Conservation (phyloP, 2,888 invertebrate genomes). For the Cataglyphis altisquamis region DNA sequence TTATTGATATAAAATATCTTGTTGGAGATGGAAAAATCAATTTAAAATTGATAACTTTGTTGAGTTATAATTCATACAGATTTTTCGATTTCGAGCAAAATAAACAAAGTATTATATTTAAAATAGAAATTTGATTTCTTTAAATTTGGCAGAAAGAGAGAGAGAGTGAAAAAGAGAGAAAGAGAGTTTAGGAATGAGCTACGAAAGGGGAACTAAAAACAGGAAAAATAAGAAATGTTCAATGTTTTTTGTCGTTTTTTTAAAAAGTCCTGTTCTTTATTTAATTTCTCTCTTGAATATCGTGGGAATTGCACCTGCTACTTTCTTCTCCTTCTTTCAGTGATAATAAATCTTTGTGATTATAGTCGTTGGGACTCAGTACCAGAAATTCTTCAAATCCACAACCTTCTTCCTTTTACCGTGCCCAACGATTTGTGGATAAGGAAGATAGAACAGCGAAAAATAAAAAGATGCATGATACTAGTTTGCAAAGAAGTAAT, state of each 20-base stretch:
- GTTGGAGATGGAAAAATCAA: neutral
- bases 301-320: slow-evolving; percentile 39
- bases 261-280: slow-evolving; percentile 33
- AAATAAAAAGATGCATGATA: slow-evolving; percentile 11
- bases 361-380: slow-evolving; percentile 35
- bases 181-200: slow-evolving; percentile 1
- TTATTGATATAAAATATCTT: neutral
- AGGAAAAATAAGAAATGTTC: slow-evolving; percentile 16
- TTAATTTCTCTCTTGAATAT: slow-evolving; percentile 42
- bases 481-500: slow-evolving; percentile 14
- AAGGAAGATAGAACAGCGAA: slow-evolving; percentile 6
- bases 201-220: slow-evolving; percentile 23
- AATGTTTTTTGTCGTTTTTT: slow-evolving; percentile 12
- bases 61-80: neutral
- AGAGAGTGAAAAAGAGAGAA: too few species aligned
- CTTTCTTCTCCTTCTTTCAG: slow-evolving; percentile 30
- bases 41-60: neutral
- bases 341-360: slow-evolving; percentile 46
- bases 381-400: slow-evolving; percentile 45
- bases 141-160: neutral
- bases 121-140: slow-evolving; percentile 10
- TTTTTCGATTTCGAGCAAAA: slow-evolving; percentile 6
- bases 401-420: slow-evolving; percentile 27
- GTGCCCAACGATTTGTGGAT: slow-evolving; percentile 23
- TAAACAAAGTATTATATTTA: neutral